phyloP scores from a whole-genome alignment of 92 coral and sea anemone species.

The Paragorgia papillata region DNA sequence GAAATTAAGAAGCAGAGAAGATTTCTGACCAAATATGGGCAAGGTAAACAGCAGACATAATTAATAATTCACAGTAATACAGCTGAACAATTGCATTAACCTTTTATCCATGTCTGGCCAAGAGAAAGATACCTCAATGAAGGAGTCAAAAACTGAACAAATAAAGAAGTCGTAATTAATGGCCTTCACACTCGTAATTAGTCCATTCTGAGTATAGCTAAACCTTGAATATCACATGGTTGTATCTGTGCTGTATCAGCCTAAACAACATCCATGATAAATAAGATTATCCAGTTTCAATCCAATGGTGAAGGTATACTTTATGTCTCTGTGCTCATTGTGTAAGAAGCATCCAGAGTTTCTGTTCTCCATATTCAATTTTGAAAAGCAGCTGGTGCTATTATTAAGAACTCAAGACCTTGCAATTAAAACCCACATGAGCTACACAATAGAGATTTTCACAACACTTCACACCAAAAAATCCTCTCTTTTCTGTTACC shows the following conservation, averaged over 20 bases:
- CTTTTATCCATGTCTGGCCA: conserved; percentile 1
- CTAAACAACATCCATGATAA: no score
- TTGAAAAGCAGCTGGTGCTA: neutral
- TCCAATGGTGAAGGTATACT: no score
- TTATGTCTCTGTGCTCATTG: no score
- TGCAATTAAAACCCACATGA: neutral
- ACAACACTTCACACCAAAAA: neutral
- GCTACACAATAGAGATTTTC: neutral
- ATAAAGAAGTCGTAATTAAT: conserved; percentile 20
- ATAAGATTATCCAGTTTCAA: no score
- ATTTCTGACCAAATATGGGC: neutral
- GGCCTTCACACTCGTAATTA: neutral
- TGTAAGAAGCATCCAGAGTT: no score
- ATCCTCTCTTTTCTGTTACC: neutral
- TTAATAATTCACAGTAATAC: conserved; percentile 30
- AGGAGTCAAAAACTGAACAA: conserved; percentile 11
- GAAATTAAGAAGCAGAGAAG: neutral
- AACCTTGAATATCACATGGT: no score
- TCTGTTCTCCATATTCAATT: neutral
- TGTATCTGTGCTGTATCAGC: no score
- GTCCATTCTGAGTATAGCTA: no score
- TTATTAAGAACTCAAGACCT: neutral
- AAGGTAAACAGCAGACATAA: neutral
- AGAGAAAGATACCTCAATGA: neutral
- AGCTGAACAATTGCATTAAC: neutral